phyloP scores from a whole-genome alignment of 2,888 invertebrate species.

The Orthosia cruda region DNA sequence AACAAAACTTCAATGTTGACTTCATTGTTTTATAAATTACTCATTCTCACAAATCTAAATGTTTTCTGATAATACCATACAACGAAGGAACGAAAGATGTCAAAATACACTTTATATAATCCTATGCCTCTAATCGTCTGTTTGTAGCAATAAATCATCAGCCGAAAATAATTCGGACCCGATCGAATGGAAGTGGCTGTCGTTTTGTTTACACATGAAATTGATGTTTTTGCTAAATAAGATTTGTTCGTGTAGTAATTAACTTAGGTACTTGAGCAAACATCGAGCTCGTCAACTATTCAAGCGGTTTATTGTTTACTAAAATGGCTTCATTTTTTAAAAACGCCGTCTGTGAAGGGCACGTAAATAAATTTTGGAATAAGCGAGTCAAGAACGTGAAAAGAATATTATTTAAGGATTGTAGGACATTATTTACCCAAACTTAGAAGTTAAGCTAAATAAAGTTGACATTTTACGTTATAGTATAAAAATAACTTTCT shows the following conservation, averaged over 20 bases:
- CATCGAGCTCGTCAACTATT: constrained; percentile 71
- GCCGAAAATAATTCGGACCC: constrained; percentile 69
- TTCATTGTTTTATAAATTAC: constrained; percentile 44
- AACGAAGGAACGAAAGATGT: constrained; percentile 16
- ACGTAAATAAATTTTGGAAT: constrained; percentile 61
- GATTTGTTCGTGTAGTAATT: constrained; percentile 82
- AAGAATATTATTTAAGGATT: constrained; percentile 41
- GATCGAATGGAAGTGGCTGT: constrained; percentile 68
- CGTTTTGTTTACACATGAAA: constrained; percentile 80
- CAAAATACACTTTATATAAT: constrained; percentile 50
- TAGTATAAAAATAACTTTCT: constrained; percentile 27
- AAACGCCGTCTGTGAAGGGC: constrained; percentile 56
- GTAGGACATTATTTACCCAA: constrained; percentile 28
- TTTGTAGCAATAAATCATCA: constrained; percentile 71
- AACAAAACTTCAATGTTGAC: constrained; percentile 43
- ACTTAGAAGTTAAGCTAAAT: constrained; percentile 27
- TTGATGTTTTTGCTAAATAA: constrained; percentile 83
- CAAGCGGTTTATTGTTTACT: constrained; percentile 72
- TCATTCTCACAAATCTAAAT: constrained; percentile 37
- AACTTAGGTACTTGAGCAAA: constrained; percentile 80
- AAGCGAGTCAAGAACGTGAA: constrained; percentile 55
- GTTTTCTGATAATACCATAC: constrained; percentile 30
- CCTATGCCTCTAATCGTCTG: constrained; percentile 55
- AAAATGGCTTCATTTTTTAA: constrained; percentile 74
- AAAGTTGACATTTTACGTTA: constrained; percentile 28